Base-by-base conservation (phyloP, 2,797 vertebrate genomes). In the Eupleurogrammus muticus region DNA sequence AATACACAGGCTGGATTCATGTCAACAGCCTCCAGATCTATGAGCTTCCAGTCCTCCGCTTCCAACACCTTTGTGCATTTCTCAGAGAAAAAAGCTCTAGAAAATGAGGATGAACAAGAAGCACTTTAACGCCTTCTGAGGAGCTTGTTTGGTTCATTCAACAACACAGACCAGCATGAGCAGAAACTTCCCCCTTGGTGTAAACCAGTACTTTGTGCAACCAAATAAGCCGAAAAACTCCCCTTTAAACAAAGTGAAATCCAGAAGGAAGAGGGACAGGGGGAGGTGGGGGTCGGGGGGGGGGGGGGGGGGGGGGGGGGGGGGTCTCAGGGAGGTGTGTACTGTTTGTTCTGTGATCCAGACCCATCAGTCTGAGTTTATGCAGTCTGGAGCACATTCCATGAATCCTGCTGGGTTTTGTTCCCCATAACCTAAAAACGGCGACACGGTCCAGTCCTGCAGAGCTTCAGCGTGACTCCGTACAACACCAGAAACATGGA, bases 311-410 rank as follows among this genome's bases (percentile, higher is more conserved):
- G n/a, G 40, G 23, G 20, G 5, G 48, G 4, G 16, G 21, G 38
- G 34, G n/a, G 48, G 5, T 1, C 9, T 49, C 24, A 2, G 49
- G 49, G 68, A 50, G 68, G 81, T 57, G 62, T 79, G 75, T 59
- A 28, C 20, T 77, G 78, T 85, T 86, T 86, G 80, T 48, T 75
- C 67, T 70, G 72, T 55, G 78, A 85, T 82, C 79, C 77, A 58
- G 72, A 78, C 61, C 75, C 89, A 82, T 87, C 85, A 90, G 82
- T 87, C 56, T 8, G 61, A 1, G 53, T 76, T 86, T 85, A 77
- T 86, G 76, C 86, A 81, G 72, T 79, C 75, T 79, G 76, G 79
- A 85, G 79, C 87, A 90, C 90, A 93, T 93, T 93, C 92, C 91
- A 76, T 2, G 34, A 87, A 75, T 77, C 91, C 88, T 87, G 90